phyloP scores from a whole-genome alignment of 2,797 vertebrate genomes.

The Anabas testudineus region DNA sequence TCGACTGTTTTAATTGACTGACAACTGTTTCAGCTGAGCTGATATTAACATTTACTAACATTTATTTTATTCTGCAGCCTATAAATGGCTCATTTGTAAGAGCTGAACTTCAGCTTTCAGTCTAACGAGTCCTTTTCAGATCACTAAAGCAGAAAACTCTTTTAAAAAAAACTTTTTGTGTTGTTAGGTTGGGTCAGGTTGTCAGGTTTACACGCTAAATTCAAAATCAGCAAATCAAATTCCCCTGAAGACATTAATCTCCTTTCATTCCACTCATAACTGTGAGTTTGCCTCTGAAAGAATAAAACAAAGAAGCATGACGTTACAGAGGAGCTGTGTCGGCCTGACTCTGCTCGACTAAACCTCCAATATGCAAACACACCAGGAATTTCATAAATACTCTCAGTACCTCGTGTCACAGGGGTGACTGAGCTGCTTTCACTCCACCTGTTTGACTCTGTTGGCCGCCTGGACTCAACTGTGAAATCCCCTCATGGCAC shows the following conservation, averaged over 20 bases:
- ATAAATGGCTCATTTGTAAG: neutral
- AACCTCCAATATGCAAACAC: conserved; percentile 40
- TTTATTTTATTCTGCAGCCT: neutral
- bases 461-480: conserved; percentile 44
- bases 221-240: too few relatives aligned
- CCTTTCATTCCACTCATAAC: conserved; percentile 10
- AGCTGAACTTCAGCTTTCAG: neutral
- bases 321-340: neutral
- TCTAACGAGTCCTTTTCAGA: neutral
- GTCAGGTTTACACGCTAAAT: too few relatives aligned
- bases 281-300: neutral
- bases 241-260: neutral
- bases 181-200: too few relatives aligned
- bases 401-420: conserved; percentile 45
- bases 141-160: too few relatives aligned
- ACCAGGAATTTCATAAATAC: conserved; percentile 56
- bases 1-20: neutral
- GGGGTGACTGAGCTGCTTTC: conserved; percentile 59
- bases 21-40: neutral
- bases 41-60: too few relatives aligned
- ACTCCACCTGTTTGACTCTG: conserved; percentile 40
- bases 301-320: neutral
- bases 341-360: conserved; percentile 13
- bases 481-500: conserved; percentile 53
- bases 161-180: too few relatives aligned